Percentiles rank a stretch among this genome's conserved stretches.
These are phyloP conservation scores for Metopia argyrocephala DNA, from an alignment of 2,888 invertebrate species.

Conservation along the genomic window DNA sequence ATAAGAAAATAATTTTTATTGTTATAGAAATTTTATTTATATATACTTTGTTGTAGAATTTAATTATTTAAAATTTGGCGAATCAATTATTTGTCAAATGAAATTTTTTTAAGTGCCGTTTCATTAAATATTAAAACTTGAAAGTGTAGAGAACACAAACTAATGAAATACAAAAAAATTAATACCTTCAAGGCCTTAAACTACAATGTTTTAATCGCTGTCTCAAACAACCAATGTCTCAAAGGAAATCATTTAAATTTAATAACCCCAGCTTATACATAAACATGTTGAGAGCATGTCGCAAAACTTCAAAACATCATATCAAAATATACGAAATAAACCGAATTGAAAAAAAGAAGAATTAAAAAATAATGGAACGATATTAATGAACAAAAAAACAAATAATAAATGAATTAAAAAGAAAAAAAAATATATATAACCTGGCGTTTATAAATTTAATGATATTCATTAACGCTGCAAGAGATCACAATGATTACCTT, in stretches of 20 bases:
- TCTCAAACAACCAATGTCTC: conserved; percentile 47
- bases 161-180: not conserved
- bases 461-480: conserved; percentile 61
- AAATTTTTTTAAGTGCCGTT: no score
- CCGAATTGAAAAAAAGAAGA: not conserved
- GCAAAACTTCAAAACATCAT: conserved; percentile 61
- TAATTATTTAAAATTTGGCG: no score
- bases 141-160: not conserved
- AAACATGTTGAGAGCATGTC: conserved; percentile 56
- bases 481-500: conserved; percentile 61
- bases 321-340: not conserved
- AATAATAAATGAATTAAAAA: conserved; percentile 27
- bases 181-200: conserved; percentile 19
- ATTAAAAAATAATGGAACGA: conserved; percentile 28
- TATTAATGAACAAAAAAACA: conserved; percentile 9
- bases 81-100: no score
- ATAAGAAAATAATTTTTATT: no score
- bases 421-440: not conserved
- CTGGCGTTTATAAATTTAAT: conserved; percentile 61
- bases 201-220: conserved; percentile 39
- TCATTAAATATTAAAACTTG: no score
- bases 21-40: no score
- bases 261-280: conserved; percentile 54
- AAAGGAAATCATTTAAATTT: conserved; percentile 59
- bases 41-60: no score